Conservation (phyloP, 2,797 vertebrate genomes). For the Hybognathus amarus region DNA sequence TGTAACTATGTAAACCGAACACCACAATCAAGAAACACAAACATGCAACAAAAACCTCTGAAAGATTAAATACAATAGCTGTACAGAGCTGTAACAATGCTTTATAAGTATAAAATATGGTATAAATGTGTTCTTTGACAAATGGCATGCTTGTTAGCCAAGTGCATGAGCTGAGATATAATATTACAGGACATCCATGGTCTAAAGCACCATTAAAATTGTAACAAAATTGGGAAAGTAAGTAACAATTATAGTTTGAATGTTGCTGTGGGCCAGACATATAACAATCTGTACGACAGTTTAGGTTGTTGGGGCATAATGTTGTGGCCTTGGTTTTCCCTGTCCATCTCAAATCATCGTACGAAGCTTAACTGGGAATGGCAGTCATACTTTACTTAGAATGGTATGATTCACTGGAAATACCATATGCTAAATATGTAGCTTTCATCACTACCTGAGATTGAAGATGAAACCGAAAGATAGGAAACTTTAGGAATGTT, state of each 20-base stretch:
- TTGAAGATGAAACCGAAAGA: background rate
- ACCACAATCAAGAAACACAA: slow-evolving; percentile 12
- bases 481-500: slow-evolving; percentile 15
- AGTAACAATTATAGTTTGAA: background rate
- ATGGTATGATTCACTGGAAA: slow-evolving; percentile 5
- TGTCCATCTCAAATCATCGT: background rate
- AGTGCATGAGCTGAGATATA: slow-evolving; percentile 7
- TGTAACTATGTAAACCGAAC: slow-evolving; percentile 1
- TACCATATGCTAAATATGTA: background rate
- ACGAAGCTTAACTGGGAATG: background rate
- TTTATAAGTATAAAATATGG: slow-evolving; percentile 4
- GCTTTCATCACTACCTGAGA: slow-evolving; percentile 6
- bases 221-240: background rate
- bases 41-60: slow-evolving; percentile 28
- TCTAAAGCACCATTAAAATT: slow-evolving; percentile 26
- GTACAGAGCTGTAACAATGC: slow-evolving; percentile 15
- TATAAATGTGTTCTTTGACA: slow-evolving; percentile 22
- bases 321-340: background rate
- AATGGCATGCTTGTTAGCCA: slow-evolving; percentile 6
- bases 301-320: background rate
- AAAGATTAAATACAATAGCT: slow-evolving; percentile 14
- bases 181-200: background rate
- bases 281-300: background rate
- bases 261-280: background rate
- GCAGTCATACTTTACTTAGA: background rate